Evolutionary conservation across 2,888 invertebrate species (phyloP), one percentile per base, ranked within the genome.

Genomic region (Drosophila diplacantha): DNA sequence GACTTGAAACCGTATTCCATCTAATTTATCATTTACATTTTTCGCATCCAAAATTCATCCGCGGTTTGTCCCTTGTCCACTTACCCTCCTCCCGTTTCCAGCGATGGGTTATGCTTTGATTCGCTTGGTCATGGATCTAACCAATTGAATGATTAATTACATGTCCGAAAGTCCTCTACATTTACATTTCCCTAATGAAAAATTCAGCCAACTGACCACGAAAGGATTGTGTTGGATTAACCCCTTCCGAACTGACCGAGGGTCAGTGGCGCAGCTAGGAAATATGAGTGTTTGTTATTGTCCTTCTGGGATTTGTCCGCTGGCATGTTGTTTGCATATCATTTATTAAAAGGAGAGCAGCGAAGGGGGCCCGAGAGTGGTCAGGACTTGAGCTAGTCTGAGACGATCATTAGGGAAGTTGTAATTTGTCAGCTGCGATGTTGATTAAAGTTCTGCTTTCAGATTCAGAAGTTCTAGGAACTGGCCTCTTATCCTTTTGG

Each of bases 91-190:
- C 46, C 32, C 20, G 14, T 18, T 20, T 32, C 29, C 80, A 53
- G 76, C 66, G 46, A 58, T 63, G 65, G 72, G 81, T 49, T 81
- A 61, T 62, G 60, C 58, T 41, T 69, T 58, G 71, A 78, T 81
- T 66, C 68, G 39, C 69, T 75, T 81, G 24, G 77, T 75, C 81
- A 78, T 75, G 81, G 62, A 59, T 70, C 71, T 66, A 50, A 71
- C 69, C 76, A 78, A 81, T 77, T 81, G 63, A 67, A 75, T 77
- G 76, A 77, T 81, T 77, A 77, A 77, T 77, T 71, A 71, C 71
- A 68, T 41, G 46, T 70, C 63, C 73, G 75, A 66, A 71, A 50
- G 29, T 49, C 29, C 14, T 49, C 22, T 46, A 69, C 63, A 56
- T 56, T 35, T 46, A 46, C 24, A 29, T 43, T 44, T 63, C 46